These are phyloP conservation scores for Lypha dubia DNA, from an alignment of 2,888 invertebrate species.

Conservation along the genomic window DNA sequence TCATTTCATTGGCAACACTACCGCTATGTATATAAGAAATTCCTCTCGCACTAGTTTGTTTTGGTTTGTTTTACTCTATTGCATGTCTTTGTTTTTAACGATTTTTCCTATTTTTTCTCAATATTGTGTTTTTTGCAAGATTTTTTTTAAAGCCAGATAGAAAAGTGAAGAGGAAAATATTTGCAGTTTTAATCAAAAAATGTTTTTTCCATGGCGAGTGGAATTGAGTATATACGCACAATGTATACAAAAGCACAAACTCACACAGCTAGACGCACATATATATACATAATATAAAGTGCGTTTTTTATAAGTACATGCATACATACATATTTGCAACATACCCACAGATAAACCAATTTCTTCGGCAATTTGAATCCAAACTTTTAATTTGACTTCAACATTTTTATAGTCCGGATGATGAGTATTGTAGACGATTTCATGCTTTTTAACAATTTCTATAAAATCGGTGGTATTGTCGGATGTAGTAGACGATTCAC, in stretches of 20 bases:
- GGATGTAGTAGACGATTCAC: slow-evolving; percentile 81
- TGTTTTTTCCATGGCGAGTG: not conserved
- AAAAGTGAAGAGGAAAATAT: slow-evolving; percentile 27
- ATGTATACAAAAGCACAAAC: not conserved
- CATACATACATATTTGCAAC: slow-evolving; percentile 72
- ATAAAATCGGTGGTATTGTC: slow-evolving; percentile 83
- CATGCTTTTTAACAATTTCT: slow-evolving; percentile 82
- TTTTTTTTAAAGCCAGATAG: slow-evolving; percentile 31
- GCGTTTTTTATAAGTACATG: slow-evolving; percentile 1
- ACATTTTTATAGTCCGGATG: slow-evolving; percentile 83
- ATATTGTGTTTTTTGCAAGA: slow-evolving; percentile 34
- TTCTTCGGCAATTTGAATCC: slow-evolving; percentile 82
- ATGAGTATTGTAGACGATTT: slow-evolving; percentile 82
- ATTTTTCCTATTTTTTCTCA: slow-evolving; percentile 47
- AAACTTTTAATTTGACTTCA: slow-evolving; percentile 82
- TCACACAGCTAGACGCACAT: not conserved
- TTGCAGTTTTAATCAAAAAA: slow-evolving; percentile 22
- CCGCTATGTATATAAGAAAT: slow-evolving; percentile 51
- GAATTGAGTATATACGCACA: slow-evolving; percentile 37
- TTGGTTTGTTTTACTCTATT: slow-evolving; percentile 40
- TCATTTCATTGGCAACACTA: slow-evolving; percentile 6
- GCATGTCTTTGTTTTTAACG: slow-evolving; percentile 40
- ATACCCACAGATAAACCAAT: slow-evolving; percentile 83
- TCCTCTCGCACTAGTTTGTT: slow-evolving; percentile 47
- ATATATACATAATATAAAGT: not conserved